Base-by-base conservation (phyloP, 1,140 invertebrate genomes). In the Hetaerina americana region DNA sequence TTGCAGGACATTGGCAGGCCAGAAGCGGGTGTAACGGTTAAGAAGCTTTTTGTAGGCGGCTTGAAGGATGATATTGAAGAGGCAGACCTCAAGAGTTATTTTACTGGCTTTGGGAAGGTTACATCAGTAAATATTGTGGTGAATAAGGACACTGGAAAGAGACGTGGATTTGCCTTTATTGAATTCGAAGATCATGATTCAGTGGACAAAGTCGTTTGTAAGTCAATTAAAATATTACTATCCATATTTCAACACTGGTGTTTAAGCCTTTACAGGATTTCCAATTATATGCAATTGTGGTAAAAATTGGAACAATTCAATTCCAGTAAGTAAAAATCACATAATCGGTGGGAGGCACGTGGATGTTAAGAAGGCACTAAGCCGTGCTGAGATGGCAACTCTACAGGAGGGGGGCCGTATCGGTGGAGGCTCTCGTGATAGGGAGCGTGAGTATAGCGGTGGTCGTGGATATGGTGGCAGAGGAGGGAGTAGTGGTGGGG, bases 131-230 rank as follows among this genome's bases (percentile, higher is more conserved):
- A 92, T 76, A 89, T 97, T 75, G 93, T 97, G n/a, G 92, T 89
- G 0, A 94, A 97, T 76, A 94, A 93, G 77, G 91, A 91, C 71
- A 95, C 92, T 6, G 92, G 93, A 24, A 95, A 95, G 78, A 95
- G 94, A 73, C 84, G 94, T 68, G 95, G 95, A 15, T 97, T 97
- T 82, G 95, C 92, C 10, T 97, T 97, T 80, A 91, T 98, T 25
- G 94, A 96, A 80, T 98, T 96, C 79, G 93, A 97, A 80, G 95
- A 97, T 80, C 97, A 96, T 81, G 95, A 97, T 83, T 90, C 94
- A 15, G 95, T 98, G 72, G 95, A 97, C 78, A 97, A 97, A 85
- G 91, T 96, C 77, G 93, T 94, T 77, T 86, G 91, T 92, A 82
- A 87, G 87, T 68, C 15, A 25, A 68, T 26, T 26, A 2, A n/a